Evolutionary conservation across 2,888 invertebrate genomes (phyloP), one percentile per base, ranked within the genome.

Genomic region (Acrobeloides nanus): DNA sequence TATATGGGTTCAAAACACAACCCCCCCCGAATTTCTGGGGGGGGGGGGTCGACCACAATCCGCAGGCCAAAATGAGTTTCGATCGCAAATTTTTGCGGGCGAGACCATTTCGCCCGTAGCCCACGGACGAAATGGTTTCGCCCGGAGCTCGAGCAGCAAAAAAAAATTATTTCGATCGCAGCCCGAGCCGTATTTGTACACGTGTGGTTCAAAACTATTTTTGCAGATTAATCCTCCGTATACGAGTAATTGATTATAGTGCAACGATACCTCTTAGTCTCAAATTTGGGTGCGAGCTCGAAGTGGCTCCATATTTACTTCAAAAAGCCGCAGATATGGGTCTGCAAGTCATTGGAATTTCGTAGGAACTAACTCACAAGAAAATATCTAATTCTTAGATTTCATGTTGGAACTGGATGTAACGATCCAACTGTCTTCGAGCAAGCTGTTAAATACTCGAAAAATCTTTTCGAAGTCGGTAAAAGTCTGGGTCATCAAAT

Each of bases 401-500:
- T 52, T 23, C 52, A 52, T 55, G 52, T 52, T 15, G 52, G 52
- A 7, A 55, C 38, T 18, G 46, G 52, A 25, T 55, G 55, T 18
- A 24, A 37, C n/a, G 55, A 55, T 17, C 55, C 52, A 23, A 37
- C 18, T n/a, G 46, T 39, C 10, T 52, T 39, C 39, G 23, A 33
- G 10, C 12, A 27, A 12, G 52, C 52, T 12, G 47, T 52, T 27
- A 35, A 17, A 17, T 25, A 35, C 5, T 37, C 41, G 26, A 24
- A 18, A 24, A 17, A 23, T 15, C 39, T 52, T 21, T 52, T 52
- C 33, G 38, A 51, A 25, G 10, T 48, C 2, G 56, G 55, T 18
- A 27, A 29, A 10, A 8, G 21, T 2, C 23, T 55, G 15, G 52
- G 52, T 15, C 52, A 56, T 33, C 34, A 39, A 59, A 84, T 88